Evolutionary conservation across 2,888 invertebrate genomes (phyloP).

Genomic region (Sussaba pulchella): DNA sequence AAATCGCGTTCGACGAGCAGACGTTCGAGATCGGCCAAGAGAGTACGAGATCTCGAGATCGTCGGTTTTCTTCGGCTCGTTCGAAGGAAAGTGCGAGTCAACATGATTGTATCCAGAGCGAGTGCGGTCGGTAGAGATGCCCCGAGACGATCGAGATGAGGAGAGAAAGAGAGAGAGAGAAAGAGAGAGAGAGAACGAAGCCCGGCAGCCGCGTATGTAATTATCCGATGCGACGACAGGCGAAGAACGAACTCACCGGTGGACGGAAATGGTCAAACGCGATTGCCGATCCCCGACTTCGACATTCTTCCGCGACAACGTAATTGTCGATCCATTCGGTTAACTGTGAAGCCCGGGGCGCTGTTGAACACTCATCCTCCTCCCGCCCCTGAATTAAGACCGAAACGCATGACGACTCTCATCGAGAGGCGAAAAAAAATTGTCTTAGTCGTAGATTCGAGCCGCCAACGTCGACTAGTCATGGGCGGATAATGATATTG

Average conservation of each 20-base stretch:
- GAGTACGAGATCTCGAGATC: conserved; percentile 66
- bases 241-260: conserved; percentile 1
- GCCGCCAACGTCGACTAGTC: conserved; percentile 23
- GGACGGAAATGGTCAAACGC: conserved; percentile 70
- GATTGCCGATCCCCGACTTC: conserved; percentile 61
- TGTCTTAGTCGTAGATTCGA: conserved; percentile 19
- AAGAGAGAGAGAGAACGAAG: not conserved
- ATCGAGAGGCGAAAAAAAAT: conserved; percentile 18
- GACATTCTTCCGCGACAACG: conserved; percentile 65
- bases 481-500: too few species aligned
- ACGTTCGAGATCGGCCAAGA: too few species aligned
- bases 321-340: conserved; percentile 72
- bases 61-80: conserved; percentile 42
- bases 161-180: not conserved
- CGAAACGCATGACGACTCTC: conserved; percentile 32
- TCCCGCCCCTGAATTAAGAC: conserved; percentile 67
- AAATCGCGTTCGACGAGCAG: too few species aligned
- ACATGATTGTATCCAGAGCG: conserved; percentile 57
- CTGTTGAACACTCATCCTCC: too few species aligned
- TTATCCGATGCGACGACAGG: conserved; percentile 42
- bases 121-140: not conserved
- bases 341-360: conserved; percentile 65
- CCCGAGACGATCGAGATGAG: conserved; percentile 13
- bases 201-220: conserved; percentile 11
- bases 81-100: conserved; percentile 69